Evolutionary conservation across 2,797 vertebrate genomes (phyloP), one percentile per base, ranked within the genome.

Genomic region (Luscinia megarhynchos): DNA sequence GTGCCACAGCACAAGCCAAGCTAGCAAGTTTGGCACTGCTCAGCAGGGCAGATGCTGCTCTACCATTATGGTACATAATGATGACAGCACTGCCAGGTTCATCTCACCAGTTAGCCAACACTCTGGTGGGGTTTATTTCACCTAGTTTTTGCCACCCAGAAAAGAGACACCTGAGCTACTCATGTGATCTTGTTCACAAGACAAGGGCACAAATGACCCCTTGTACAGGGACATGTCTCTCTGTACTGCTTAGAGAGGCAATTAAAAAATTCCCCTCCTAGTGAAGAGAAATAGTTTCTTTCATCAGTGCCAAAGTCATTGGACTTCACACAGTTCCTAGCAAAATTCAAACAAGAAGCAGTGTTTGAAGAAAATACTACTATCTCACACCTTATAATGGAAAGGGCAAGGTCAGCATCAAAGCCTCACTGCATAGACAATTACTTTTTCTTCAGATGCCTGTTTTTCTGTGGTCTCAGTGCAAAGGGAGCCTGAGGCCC

Each of bases 351-450:
- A 59, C 24, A 70, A 87, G 41, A 24, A 83, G 12, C 16, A 59
- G 23, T 34, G 32, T 48, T 55, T 77, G 61, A 95, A 91, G 15
- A 79, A 93, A 92, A 84, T 11, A 41, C 8, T 18, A 68, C 41
- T 29, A 4, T 64, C 51, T 89, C 45, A 48, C 17, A 67, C 16
- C 30, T 74, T 53, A 73, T 32, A 90, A 70, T 45, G 29, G 73
- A 63, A 63, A 73, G 18, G 32, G 76, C 55, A 73, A 73, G 67
- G 90, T 84, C 85, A 74, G 29, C 50, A 87, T 57, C 67, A 89
- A 84, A 94, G 63, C 53, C 63, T 66, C 11, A 23, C 24, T 58
- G 38, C 21, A 69, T 11, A 75, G 53, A 81, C n/a, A 85, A 67
- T 22, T 93, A 51, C 20, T 36, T 79, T 87, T 70, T 23, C 59